Evolutionary conservation across 2,113 vertebrate genomes (phyloP), one percentile per base, ranked within the genome.

Genomic region (Lampris megalopsis): DNA sequence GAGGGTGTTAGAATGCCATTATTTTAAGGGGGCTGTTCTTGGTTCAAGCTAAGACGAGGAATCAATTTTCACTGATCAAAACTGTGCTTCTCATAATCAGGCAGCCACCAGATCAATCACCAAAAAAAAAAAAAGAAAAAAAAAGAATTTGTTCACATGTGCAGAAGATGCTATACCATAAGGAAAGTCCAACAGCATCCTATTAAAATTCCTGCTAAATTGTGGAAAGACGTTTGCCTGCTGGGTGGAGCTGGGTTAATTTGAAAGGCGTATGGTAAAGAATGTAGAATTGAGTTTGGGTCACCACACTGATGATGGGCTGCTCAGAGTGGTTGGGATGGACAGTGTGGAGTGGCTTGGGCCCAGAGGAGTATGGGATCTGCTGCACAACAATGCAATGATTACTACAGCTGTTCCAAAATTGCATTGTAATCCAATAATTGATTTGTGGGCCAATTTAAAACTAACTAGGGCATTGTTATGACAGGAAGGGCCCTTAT

Each of bases 161-260:
- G 24, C 42, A 82, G 65, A 68, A 76, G 66, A 88, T 67, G 67
- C 77, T 68, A 73, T 61, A 57, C 49, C 63, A 76, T 64, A 65
- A 63, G 68, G 79, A 71, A 75, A 56, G 67, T 73, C 62, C 63
- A 80, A 80, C 73, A 85, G 82, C 74, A 84, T 76, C 79, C 63
- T 49, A 87, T 89, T 84, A 88, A 89, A 83, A 91, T 86, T 90
- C 83, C 88, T 78, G 67, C 62, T 83, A 82, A 86, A 84, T 73
- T 83, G 61, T 76, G 57, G 74, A 77, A 79, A 84, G 82, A 74
- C 79, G 58, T 83, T 84, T 84, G 77, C 83, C 80, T 64, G 35
- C 68, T 75, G 86, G 83, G 80, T 84, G 84, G 85, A 88, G 86
- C 57, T 73, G 67, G 64, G 56, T 73, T 75, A 81, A 82, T 82